Evolutionary conservation across 2,888 invertebrate genomes (phyloP).

Genomic region (Ellobium chinense): DNA sequence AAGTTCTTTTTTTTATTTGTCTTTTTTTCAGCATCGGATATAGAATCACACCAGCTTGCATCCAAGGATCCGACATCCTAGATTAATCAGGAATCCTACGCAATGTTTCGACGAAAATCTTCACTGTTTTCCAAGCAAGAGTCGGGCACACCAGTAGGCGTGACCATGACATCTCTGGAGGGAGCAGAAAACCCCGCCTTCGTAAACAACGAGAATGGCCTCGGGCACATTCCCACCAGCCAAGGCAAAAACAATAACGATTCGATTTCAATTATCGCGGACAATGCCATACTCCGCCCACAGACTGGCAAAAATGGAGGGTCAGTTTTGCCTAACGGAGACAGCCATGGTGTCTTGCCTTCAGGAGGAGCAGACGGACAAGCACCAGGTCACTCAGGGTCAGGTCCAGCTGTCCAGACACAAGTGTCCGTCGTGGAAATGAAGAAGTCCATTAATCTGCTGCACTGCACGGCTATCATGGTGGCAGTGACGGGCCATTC

Average conservation of each 20-base stretch:
- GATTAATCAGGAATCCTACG: no score
- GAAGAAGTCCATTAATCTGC: slow-evolving; percentile 68
- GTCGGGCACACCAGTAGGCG: background rate
- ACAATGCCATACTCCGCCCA: background rate
- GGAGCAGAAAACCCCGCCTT: slow-evolving; percentile 22
- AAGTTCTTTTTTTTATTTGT: no score
- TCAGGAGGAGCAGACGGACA: background rate
- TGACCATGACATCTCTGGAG: background rate
- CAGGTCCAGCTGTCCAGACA: background rate
- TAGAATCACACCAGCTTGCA: no score
- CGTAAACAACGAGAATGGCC: background rate
- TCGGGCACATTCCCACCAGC: background rate
- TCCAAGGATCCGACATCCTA: no score
- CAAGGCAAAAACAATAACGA: background rate
- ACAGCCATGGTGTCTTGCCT: background rate
- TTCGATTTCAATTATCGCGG: slow-evolving; percentile 10
- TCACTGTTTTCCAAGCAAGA: no score
- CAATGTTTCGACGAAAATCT: no score
- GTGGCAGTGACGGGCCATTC: slow-evolving; percentile 70
- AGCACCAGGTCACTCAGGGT: background rate
- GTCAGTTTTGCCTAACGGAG: background rate
- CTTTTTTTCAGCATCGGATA: no score
- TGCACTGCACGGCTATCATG: slow-evolving; percentile 67
- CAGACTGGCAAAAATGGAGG: background rate
- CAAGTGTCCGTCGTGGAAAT: slow-evolving; percentile 45